These are phyloP conservation scores for Octodon degus DNA, from an alignment of 2,113 vertebrate species.

Conservation along the genomic window DNA sequence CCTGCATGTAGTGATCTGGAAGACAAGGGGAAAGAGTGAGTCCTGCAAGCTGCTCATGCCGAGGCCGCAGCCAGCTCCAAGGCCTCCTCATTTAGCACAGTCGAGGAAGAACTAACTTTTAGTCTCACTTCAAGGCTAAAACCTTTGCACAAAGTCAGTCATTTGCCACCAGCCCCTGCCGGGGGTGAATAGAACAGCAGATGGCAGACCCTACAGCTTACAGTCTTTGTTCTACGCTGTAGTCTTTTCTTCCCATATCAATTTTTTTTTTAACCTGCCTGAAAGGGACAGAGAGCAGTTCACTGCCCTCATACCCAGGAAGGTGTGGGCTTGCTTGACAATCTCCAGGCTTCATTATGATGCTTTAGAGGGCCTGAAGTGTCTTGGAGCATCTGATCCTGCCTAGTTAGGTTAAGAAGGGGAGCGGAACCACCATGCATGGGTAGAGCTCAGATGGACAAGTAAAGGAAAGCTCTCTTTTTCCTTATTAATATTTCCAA, in stretches of 20 bases:
- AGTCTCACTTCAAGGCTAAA: neutral
- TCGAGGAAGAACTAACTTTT: neutral
- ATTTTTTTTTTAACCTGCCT: neutral
- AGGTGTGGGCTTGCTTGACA: neutral
- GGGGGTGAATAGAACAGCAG: neutral
- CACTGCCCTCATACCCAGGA: neutral
- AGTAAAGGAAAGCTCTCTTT: neutral
- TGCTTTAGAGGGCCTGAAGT: neutral
- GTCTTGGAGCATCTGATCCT: neutral
- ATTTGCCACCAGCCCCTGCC: neutral
- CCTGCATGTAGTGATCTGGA: conserved; percentile 96
- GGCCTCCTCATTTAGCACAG: fast-evolving
- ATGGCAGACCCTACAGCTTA: neutral
- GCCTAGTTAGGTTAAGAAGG: neutral
- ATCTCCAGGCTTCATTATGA: neutral
- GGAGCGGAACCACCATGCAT: neutral
- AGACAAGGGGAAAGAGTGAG: neutral
- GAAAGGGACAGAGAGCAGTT: neutral
- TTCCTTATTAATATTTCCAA: neutral
- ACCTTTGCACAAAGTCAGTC: neutral
- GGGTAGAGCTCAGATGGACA: neutral
- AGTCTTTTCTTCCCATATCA: neutral
- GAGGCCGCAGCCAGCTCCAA: neutral
- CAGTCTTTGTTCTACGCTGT: neutral
- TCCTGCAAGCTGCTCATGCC: neutral